Conservation (phyloP, 1,140 invertebrate species). For the Lasaia peninsularis region DNA sequence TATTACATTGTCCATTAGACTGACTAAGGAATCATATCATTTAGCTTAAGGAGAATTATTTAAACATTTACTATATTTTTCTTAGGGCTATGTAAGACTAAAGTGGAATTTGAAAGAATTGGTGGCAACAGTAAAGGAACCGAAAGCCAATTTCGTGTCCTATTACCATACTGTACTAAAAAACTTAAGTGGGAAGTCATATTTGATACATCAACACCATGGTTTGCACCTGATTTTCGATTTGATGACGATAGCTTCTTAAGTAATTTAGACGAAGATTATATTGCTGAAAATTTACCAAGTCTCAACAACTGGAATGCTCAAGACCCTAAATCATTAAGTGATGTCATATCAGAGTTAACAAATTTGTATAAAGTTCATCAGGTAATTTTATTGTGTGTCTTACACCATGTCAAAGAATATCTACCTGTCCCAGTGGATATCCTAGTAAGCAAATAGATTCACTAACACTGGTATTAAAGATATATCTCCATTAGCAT, state of each 20-base stretch:
- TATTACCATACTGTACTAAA: constrained; percentile 68
- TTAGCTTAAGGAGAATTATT: neutral
- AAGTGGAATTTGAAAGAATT: constrained; percentile 62
- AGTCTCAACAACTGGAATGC: constrained; percentile 78
- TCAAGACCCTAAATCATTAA: constrained; percentile 70
- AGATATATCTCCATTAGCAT: no score
- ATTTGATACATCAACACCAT: constrained; percentile 59
- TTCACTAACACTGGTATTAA: neutral
- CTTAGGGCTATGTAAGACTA: constrained; percentile 61
- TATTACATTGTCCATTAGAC: neutral
- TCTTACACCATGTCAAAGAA: no score
- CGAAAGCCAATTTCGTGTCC: constrained; percentile 56
- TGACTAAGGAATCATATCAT: no score
- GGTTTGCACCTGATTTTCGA: constrained; percentile 69
- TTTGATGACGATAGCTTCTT: constrained; percentile 79
- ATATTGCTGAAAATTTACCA: constrained; percentile 71
- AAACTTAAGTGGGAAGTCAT: constrained; percentile 70
- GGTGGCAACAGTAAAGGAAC: constrained; percentile 35
- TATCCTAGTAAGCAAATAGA: neutral
- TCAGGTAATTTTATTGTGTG: constrained; percentile 59
- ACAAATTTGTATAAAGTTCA: constrained; percentile 75
- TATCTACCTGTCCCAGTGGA: no score
- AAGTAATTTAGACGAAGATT: constrained; percentile 69
- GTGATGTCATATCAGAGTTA: constrained; percentile 77
- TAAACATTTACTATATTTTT: neutral